Conservation (phyloP, 2,888 invertebrate genomes). For the Leistus spinibarbis region DNA sequence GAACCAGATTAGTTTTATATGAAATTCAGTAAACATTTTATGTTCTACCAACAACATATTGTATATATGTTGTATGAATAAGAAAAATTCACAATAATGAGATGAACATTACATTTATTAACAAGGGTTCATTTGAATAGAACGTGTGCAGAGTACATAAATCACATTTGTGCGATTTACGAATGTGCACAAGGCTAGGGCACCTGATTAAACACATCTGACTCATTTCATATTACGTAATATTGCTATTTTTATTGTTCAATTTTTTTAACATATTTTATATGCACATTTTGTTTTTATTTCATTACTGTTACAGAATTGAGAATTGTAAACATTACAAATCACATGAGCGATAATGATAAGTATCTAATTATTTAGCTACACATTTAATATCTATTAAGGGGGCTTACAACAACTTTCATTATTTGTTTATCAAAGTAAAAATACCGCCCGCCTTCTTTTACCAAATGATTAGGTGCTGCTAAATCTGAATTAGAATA, state of each 20-base stretch:
- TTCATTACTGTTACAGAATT: too few species aligned
- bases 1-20: not conserved
- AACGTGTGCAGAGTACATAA: not conserved
- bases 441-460: too few species aligned
- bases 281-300: not conserved
- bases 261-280: not conserved
- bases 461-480: not conserved
- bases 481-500: not conserved
- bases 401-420: too few species aligned
- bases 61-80: too few species aligned
- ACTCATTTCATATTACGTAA: not conserved
- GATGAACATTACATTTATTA: not conserved
- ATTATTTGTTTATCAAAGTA: too few species aligned
- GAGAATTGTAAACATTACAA: too few species aligned
- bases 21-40: too few species aligned
- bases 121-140: too few species aligned
- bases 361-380: too few species aligned
- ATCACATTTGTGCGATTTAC: not conserved
- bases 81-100: not conserved
- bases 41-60: too few species aligned
- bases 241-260: not conserved
- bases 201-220: not conserved
- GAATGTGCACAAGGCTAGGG: not conserved
- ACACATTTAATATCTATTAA: too few species aligned
- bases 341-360: too few species aligned